Percentiles rank a stretch among this genome's conserved stretches.
These are phyloP conservation scores for Lontra canadensis DNA, from an alignment of 2,113 vertebrate genomes.

Conservation along the genomic window DNA sequence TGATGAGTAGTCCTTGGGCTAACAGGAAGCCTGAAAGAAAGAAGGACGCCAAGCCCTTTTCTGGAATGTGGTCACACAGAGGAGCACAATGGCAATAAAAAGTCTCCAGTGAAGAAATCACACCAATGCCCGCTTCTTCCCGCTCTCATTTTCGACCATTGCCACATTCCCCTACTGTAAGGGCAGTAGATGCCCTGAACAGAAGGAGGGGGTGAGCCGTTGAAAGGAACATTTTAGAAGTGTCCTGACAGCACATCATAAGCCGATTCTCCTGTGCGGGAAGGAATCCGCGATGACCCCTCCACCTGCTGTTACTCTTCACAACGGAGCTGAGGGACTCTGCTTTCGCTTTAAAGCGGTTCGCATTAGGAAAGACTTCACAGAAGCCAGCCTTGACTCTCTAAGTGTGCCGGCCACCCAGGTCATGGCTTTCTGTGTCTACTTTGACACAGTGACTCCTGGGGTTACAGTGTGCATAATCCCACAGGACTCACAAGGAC, in stretches of 20 bases:
- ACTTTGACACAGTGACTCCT: not conserved
- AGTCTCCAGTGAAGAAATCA: not conserved
- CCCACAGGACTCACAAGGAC: not conserved
- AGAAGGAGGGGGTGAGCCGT: not conserved
- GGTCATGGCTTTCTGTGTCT: not conserved
- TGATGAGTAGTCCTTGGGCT: not conserved
- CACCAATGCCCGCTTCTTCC: not conserved
- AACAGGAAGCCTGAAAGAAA: not conserved
- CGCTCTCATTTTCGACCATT: not conserved
- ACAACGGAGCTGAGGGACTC: not conserved
- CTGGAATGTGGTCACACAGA: slow-evolving; percentile 24
- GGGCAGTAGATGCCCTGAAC: not conserved
- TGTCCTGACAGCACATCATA: not conserved
- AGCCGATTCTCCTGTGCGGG: not conserved
- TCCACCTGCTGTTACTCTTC: not conserved
- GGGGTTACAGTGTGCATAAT: not conserved
- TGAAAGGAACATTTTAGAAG: not conserved
- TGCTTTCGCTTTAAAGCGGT: not conserved
- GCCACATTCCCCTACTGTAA: not conserved
- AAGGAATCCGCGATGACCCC: not conserved
- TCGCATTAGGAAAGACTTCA: not conserved
- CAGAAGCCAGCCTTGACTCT: not conserved
- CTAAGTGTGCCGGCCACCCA: not conserved
- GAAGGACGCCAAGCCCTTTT: not conserved
- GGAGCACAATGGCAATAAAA: not conserved